Evolutionary conservation across 1,140 invertebrate genomes (phyloP), one percentile per base, ranked within the genome.

Genomic region (Drosophila trapezifrons): DNA sequence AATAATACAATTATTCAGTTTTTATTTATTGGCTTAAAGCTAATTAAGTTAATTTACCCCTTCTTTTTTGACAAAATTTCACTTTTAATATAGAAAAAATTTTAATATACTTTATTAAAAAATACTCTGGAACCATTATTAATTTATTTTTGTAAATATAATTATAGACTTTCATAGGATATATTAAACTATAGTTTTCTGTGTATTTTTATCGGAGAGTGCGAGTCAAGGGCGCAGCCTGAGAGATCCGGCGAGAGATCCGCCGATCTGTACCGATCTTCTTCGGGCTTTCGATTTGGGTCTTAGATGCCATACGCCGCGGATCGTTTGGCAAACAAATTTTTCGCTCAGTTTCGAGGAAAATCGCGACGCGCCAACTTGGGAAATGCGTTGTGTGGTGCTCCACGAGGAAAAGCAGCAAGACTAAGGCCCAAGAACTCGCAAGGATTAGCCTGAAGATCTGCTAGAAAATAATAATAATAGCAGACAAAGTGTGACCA

Each of bases 351-450:
- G 80, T 83, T 83, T 76, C 67, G 84, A 87, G 80, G 79, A 82
- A 87, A 87, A 80, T 89, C 80, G 85, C 83, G 84, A 73, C 84
- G 84, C 83, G 83, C 66, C 84, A 87, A 87, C 83, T 74, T 79
- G 85, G 84, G 76, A 80, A 83, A 87, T 78, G 75, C 57, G 66
- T 78, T 78, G 75, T 60, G 66, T 89, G 54, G 74, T 87, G 67
- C 62, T 59, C 78, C 51, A 49, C 25, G 29, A 67, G 42, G 52
- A 75, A 27, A 20, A 65, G 20, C 32, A 45, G 22, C 67, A 42
- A 57, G 25, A 71, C 35, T 71, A 71, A 72, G 66, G 35, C 67
- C 65, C 15, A 27, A 51, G 49, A 58, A 25, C 37, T 46, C 72
- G 59, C 66, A 70, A 85, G 82, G 81, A 85, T 80, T 80, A 63